Evolutionary conservation across 2,888 invertebrate genomes (phyloP).

Genomic region (Adineta ricciae): DNA sequence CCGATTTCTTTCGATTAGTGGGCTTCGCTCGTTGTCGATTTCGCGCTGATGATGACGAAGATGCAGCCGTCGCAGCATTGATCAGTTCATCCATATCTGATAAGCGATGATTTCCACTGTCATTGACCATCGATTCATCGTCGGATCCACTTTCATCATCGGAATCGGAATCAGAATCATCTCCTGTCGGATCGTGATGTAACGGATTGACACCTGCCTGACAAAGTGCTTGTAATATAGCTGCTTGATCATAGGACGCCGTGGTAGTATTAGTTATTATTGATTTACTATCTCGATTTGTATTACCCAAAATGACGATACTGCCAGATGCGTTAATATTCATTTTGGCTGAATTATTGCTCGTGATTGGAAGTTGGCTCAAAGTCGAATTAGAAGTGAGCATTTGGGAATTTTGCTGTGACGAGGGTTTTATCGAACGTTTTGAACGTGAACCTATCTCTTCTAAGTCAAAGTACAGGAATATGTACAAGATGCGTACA

Average conservation of each 20-base stretch:
- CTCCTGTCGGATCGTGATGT: neutral
- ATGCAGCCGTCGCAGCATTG: too few species aligned
- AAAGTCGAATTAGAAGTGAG: neutral
- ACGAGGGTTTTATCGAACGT: neutral
- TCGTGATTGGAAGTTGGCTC: neutral
- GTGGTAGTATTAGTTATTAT: neutral
- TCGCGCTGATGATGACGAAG: neutral
- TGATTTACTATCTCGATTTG: neutral
- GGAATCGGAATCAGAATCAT: neutral
- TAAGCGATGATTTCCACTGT: neutral
- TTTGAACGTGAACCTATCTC: neutral
- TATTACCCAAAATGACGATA: constrained; percentile 3
- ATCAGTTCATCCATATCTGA: neutral
- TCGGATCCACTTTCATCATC: neutral
- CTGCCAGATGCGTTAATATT: neutral
- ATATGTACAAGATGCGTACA: neutral
- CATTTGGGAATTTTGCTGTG: neutral
- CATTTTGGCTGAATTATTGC: neutral
- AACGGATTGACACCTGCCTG: constrained; percentile 5
- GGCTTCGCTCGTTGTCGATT: neutral
- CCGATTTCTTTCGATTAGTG: neutral
- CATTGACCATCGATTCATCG: neutral
- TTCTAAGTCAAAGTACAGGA: neutral
- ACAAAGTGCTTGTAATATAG: neutral
- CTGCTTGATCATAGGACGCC: constrained; percentile 4